Base-by-base conservation (phyloP, 2,797 vertebrate species). In the Erethizon dorsatum region DNA sequence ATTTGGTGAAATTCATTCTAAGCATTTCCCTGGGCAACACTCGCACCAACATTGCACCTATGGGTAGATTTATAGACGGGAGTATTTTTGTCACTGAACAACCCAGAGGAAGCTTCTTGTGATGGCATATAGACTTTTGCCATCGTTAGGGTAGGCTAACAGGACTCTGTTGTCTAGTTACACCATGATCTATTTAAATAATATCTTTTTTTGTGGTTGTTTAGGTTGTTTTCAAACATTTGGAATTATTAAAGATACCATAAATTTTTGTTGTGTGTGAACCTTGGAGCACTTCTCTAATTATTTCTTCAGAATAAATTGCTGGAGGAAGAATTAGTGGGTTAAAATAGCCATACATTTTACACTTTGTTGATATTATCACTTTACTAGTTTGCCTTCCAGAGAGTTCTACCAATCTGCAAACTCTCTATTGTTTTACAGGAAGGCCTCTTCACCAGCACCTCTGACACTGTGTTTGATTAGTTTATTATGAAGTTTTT, bases 231-330 rank as follows among this genome's bases (percentile, higher is more conserved):
- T 95, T 31, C 59, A 94, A 87, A 83, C 67, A 92, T 87, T 92
- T 95, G 28, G 12, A 85, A 83, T 92, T 96, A 91, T 83, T 78
- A 96, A 83, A 41, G 77, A 83, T 89, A 10, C 52, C 52, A 52
- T 56, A 87, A 92, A 31, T 92, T 71, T 77, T 84, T 88, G 26
- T 92, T 84, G 6, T 89, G 20, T 86, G 20, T 84, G 50, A 82
- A 88, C 26, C 31, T 91, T 88, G 24, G 31, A 77, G 63, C 47
- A 84, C 52, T 83, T 90, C 31, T 94, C 82, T 90, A 84, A 91
- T 97, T 78, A 77, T 83, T n/a, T 92, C 22, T 73, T 93, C 80
- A 31, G 56, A 67, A 88, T 86, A 88, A 88, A 94, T 75, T 85
- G 33, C 33, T 94, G 45, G 75, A 92, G 92, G 50, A 96, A 88